Conservation (phyloP, 2,888 invertebrate genomes). For the Cinara cedri region DNA sequence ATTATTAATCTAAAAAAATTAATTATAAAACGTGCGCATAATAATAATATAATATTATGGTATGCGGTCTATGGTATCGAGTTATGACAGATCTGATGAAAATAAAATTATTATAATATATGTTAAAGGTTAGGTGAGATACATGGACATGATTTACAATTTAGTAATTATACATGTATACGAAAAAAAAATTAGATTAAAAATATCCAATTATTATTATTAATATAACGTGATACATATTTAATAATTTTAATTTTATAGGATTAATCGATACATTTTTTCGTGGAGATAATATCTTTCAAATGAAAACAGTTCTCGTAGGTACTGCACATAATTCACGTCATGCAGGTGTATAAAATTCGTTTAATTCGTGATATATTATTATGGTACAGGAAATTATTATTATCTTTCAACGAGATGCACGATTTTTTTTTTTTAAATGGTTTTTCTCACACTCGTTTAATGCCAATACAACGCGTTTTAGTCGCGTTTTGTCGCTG, state of each 20-base stretch:
- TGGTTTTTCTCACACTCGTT: too few relatives aligned
- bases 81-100: background rate
- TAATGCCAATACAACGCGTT: too few relatives aligned
- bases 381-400: too few relatives aligned
- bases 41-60: background rate
- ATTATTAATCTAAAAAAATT: background rate
- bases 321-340: too few relatives aligned
- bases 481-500: too few relatives aligned
- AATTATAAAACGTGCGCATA: background rate
- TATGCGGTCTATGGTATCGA: background rate
- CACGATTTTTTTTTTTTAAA: too few relatives aligned
- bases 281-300: background rate
- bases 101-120: background rate
- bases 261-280: background rate
- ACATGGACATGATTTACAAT: background rate
- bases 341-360: too few relatives aligned
- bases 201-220: background rate
- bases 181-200: background rate
- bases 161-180: background rate
- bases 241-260: constrained; percentile 29
- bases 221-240: background rate
- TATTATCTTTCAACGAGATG: too few relatives aligned
- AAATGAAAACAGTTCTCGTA: background rate
- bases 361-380: too few relatives aligned
- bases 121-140: background rate